phyloP scores from a whole-genome alignment of 2,113 vertebrate genomes.

The Siphamia tubifer region DNA sequence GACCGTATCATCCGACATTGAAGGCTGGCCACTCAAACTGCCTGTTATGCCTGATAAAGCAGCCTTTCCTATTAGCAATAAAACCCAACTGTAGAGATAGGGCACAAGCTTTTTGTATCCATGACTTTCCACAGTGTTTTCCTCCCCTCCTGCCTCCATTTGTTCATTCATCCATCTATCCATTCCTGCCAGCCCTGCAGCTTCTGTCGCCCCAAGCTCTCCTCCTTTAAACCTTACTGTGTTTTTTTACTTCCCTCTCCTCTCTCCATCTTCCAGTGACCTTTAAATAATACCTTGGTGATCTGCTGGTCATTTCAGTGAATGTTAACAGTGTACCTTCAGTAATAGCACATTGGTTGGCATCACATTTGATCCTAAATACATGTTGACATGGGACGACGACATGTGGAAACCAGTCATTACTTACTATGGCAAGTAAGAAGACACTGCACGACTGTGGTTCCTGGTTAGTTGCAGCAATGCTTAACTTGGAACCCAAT shows the following conservation, averaged over 20 bases:
- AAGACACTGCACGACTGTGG: too few relatives aligned
- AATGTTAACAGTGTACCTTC: too few relatives aligned
- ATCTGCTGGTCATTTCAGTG: too few relatives aligned
- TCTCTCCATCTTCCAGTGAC: not conserved
- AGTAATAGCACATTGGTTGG: too few relatives aligned
- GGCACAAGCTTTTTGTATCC: not conserved
- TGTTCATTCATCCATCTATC: not conserved
- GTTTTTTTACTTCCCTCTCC: not conserved
- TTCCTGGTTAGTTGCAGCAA: too few relatives aligned
- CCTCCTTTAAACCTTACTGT: not conserved
- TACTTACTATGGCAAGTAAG: too few relatives aligned
- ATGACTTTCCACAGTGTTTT: not conserved
- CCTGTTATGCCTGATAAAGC: constrained; percentile 6
- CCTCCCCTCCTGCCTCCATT: not conserved
- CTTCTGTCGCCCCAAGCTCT: not conserved
- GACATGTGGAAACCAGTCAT: too few relatives aligned
- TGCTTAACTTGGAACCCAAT: too few relatives aligned
- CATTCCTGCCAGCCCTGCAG: not conserved
- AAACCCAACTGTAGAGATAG: not conserved
- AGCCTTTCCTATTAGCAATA: constrained; percentile 34
- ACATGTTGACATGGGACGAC: too few relatives aligned
- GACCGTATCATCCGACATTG: not conserved
- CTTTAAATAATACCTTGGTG: too few relatives aligned
- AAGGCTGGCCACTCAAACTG: not conserved
- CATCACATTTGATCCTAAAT: too few relatives aligned